Base-by-base conservation (phyloP, 1,140 invertebrate species). In the Zelostemma sp. region DNA sequence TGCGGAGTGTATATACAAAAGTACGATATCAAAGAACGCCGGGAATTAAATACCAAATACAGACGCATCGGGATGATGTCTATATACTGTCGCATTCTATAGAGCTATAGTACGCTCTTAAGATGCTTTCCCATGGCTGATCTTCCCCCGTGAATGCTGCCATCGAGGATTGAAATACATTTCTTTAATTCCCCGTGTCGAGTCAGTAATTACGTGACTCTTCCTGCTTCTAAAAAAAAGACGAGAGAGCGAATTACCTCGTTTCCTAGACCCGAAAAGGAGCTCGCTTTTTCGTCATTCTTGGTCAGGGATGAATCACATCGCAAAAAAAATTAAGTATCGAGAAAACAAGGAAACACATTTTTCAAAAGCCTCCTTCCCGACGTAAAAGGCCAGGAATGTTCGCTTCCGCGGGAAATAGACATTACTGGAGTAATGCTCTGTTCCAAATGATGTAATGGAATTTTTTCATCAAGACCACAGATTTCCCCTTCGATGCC, bases 81-180 rank as follows among this genome's bases (percentile, higher is more conserved):
- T 60, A 56, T 64, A 61, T 38, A 64, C 59, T 31, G 48, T 48
- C 43, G 31, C 64, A 47, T 59, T 56, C 56, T 56, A 65, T 62
- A 61, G 56, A 41, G 49, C 57, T 28, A 40, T 16, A 14, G 46
- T n/a, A 35, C 28, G 33, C 54, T 51, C 59, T 63, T 69, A 69
- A 73, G 67, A 67, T 62, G 63, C 72, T 73, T 67, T 63, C 57
- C 72, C 31, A 64, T 51, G 72, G 72, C 62, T 73, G 25, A 73
- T 73, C 71, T 67, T 43, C 48, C 55, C 40, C 8, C 25, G 54
- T 73, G 56, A 69, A 73, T 73, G 66, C 61, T 57, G 48, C 51
- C 45, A 48, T 49, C 50, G 43, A 45, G 60, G 45, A 73, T 73
- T 66, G 62, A 73, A 73, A 73, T 73, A 73, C 62, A 73, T 69